These are phyloP conservation scores for Podarcis cretensis DNA, from an alignment of 2,113 vertebrate genomes.

Conservation along the genomic window DNA sequence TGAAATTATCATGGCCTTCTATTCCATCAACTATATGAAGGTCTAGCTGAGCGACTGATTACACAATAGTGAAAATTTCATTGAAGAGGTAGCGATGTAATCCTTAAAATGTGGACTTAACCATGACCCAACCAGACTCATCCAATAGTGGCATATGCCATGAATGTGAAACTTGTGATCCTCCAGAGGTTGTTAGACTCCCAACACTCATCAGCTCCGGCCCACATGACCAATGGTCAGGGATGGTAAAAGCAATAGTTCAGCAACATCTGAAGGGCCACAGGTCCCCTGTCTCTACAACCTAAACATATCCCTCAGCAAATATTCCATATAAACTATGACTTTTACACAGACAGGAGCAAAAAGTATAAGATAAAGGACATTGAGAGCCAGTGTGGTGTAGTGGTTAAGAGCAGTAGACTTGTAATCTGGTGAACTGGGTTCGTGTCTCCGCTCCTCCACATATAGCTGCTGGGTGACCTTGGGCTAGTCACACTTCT, in stretches of 20 bases:
- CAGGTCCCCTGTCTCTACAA: neutral
- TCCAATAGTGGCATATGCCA: accelerated
- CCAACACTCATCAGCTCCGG: no score
- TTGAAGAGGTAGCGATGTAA: accelerated
- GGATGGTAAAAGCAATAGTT: neutral
- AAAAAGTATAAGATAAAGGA: neutral
- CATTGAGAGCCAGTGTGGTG: no score
- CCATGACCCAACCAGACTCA: accelerated
- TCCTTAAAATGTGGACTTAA: accelerated
- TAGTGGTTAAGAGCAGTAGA: no score
- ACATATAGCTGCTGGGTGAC: no score
- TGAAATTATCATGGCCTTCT: neutral
- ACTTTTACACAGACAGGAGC: neutral
- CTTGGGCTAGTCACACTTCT: no score
- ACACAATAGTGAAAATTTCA: accelerated
- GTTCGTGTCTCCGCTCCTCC: no score
- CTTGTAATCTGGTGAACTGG: no score
- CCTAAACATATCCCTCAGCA: accelerated
- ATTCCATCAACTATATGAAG: neutral
- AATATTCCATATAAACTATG: neutral
- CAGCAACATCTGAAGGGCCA: neutral
- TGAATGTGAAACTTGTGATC: no score
- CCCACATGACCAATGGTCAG: neutral
- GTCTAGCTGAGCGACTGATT: neutral
- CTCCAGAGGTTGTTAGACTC: no score